Percentiles rank a stretch among this genome's conserved stretches.
phyloP scores from a whole-genome alignment of 1,140 invertebrate genomes.

The Drosophila truncata region DNA sequence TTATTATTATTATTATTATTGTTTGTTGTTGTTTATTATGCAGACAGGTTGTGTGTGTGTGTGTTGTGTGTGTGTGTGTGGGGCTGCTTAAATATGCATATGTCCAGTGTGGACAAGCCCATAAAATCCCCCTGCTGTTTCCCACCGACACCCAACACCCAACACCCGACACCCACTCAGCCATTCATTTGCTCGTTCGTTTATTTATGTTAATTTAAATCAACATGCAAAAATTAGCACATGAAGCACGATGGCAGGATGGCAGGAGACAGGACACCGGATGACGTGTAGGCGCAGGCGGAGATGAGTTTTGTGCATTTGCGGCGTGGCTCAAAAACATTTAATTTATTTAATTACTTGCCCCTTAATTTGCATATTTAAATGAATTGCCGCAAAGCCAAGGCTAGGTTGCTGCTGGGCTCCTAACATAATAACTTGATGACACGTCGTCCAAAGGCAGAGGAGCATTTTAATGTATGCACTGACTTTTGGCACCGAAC shows the following conservation, averaged over 20 bases:
- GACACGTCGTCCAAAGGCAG: slow-evolving; percentile 28
- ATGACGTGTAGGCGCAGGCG: slow-evolving; percentile 20
- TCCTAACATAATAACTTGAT: slow-evolving; percentile 51
- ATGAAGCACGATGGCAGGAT: slow-evolving; percentile 33
- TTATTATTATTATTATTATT: slow-evolving; percentile 40
- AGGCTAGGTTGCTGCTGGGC: slow-evolving; percentile 15
- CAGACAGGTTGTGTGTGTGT: slow-evolving; percentile 23
- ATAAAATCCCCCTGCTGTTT: slow-evolving; percentile 13
- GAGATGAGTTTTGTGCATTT: slow-evolving; percentile 50
- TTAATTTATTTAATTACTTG: slow-evolving; percentile 69
- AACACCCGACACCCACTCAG: slow-evolving; percentile 24
- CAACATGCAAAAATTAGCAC: slow-evolving; percentile 68
- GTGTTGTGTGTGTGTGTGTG: slow-evolving; percentile 6
- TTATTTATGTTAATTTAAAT: slow-evolving; percentile 69
- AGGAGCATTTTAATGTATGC: background rate
- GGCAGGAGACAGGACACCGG: background rate
- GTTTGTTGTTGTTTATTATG: slow-evolving; percentile 46
- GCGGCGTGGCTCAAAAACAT: slow-evolving; percentile 50
- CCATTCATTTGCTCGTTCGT: slow-evolving; percentile 55
- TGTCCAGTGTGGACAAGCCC: slow-evolving; percentile 44
- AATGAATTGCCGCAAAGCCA: slow-evolving; percentile 59
- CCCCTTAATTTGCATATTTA: slow-evolving; percentile 65
- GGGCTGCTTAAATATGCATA: slow-evolving; percentile 51
- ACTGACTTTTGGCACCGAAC: background rate
- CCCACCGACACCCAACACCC: background rate